Evolutionary conservation across 1,140 invertebrate genomes (phyloP).

Genomic region (Calephelis nemesis): DNA sequence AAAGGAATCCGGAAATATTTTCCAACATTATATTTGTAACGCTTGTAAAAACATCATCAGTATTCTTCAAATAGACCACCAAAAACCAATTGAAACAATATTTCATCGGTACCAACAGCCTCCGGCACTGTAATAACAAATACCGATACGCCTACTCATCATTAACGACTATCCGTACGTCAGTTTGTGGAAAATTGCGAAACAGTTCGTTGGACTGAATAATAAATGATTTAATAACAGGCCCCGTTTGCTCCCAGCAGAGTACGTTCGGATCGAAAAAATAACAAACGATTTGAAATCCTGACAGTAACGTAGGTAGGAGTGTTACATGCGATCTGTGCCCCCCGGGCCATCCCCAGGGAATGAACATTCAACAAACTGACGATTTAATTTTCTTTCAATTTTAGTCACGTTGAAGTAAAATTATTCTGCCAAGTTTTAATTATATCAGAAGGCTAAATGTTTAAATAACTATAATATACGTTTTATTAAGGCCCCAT

Average conservation of each 20-base stretch:
- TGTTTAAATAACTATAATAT: not conserved
- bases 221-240: conserved; percentile 79
- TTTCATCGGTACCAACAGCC: conserved; percentile 9
- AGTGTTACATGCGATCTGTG: conserved; percentile 15
- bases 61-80: not conserved
- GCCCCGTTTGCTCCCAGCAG: conserved; percentile 60
- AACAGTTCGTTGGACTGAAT: conserved; percentile 74
- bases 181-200: conserved; percentile 52
- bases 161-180: conserved; percentile 21
- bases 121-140: conserved; percentile 15
- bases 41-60: not conserved
- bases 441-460: not conserved
- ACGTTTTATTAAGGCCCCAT: too few relatives aligned
- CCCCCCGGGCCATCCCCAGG: not conserved
- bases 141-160: conserved; percentile 17
- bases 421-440: conserved; percentile 6
- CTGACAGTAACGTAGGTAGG: conserved; percentile 51
- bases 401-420: not conserved
- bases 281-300: conserved; percentile 67
- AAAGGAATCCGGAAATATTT: too few relatives aligned
- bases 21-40: too few relatives aligned
- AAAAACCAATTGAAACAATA: conserved; percentile 14
- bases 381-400: conserved; percentile 12
- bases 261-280: conserved; percentile 65
- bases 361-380: not conserved